A percentile compares a stretch with the other conserved stretches of the same genome.
Conservation (phyloP, 2,797 vertebrate genomes). For the Gymnoscopelus microlampas region DNA sequence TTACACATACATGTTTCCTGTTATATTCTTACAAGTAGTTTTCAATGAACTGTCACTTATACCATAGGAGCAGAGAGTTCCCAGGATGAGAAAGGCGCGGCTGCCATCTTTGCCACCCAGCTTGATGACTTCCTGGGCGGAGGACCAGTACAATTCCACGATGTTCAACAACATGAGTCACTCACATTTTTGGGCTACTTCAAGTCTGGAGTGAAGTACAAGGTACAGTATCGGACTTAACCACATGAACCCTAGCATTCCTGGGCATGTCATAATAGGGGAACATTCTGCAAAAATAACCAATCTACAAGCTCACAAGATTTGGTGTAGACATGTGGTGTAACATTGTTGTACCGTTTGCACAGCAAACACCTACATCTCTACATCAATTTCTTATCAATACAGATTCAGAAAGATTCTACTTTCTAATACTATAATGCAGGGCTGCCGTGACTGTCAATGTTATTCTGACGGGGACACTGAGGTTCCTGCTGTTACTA, state of each 20-base stretch:
- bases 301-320: too few species aligned
- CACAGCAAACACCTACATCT: background rate
- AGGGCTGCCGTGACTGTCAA: too few species aligned
- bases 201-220: slow-evolving; percentile 89
- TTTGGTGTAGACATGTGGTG: too few species aligned
- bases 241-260: too few species aligned
- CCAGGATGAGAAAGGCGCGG: slow-evolving; percentile 87
- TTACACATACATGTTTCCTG: background rate
- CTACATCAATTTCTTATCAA: too few species aligned
- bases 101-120: slow-evolving; percentile 89
- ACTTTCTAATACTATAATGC: too few species aligned
- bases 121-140: slow-evolving; percentile 87
- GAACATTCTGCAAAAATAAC: too few species aligned
- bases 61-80: slow-evolving; percentile 84
- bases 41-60: background rate
- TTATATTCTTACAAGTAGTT: background rate
- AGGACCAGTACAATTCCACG: slow-evolving; percentile 84
- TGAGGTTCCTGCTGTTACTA: too few species aligned
- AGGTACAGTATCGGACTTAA: slow-evolving; percentile 68
- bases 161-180: slow-evolving; percentile 89
- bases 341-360: background rate
- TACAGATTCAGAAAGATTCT: too few species aligned
- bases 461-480: too few species aligned
- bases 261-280: too few species aligned
- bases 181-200: slow-evolving; percentile 88